These are phyloP conservation scores for Athripsodes cinereus DNA, from an alignment of 2,888 invertebrate species.

Conservation along the genomic window DNA sequence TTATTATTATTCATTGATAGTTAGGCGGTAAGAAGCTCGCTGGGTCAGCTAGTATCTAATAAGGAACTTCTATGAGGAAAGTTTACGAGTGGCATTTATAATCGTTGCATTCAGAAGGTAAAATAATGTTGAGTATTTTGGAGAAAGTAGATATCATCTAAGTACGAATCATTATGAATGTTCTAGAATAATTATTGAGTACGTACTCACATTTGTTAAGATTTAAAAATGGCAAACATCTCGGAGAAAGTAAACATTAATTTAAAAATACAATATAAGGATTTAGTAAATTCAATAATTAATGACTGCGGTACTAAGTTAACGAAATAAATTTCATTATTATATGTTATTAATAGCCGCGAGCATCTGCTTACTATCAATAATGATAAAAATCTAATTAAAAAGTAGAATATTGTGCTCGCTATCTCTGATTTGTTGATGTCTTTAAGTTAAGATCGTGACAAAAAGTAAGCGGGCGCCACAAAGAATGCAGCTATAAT, in stretches of 20 bases:
- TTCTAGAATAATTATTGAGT: no score
- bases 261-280: background rate
- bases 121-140: background rate
- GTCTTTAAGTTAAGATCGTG: constrained; percentile 13
- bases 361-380: background rate
- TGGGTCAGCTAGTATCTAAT: no score
- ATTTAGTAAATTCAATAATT: background rate
- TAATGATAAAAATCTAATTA: constrained; percentile 2
- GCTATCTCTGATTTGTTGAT: background rate
- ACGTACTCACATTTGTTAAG: background rate
- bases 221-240: background rate
- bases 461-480: constrained; percentile 13
- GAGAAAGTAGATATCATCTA: background rate
- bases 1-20: no score
- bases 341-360: background rate
- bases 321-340: background rate
- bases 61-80: no score
- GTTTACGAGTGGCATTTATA: no score
- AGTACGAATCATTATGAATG: no score
- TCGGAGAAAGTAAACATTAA: background rate
- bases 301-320: background rate
- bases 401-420: background rate
- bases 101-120: no score
- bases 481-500: constrained; percentile 9
- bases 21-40: no score